Conservation (phyloP, 2,797 vertebrate genomes). For the Anolis apletophallus region DNA sequence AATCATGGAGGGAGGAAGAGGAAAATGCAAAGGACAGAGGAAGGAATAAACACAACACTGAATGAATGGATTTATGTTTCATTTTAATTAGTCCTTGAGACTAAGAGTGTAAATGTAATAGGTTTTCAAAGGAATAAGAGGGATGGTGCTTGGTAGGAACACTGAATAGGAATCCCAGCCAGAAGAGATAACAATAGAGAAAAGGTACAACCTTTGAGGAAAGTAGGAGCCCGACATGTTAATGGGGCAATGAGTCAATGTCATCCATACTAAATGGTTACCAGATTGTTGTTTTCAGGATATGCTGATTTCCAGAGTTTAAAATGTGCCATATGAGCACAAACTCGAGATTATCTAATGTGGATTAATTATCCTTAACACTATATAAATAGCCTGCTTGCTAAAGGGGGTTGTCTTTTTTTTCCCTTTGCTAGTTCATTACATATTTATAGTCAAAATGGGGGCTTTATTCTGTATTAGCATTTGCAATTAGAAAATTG, state of each 20-base stretch:
- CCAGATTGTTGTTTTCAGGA: not conserved
- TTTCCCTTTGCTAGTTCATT: not conserved
- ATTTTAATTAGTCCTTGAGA: too few relatives aligned
- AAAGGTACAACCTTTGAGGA: not conserved
- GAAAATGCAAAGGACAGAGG: too few relatives aligned
- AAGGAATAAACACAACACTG: too few relatives aligned
- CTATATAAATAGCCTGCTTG: too few relatives aligned
- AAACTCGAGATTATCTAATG: not conserved
- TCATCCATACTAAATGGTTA: not conserved
- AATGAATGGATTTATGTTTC: too few relatives aligned
- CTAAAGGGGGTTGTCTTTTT: not conserved
- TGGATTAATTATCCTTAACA: not conserved
- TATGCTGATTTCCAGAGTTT: not conserved
- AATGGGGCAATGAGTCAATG: not conserved
- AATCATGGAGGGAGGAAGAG: too few relatives aligned
- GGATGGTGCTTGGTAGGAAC: not conserved
- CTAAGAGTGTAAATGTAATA: too few relatives aligned
- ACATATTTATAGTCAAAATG: not conserved
- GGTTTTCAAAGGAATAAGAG: too few relatives aligned
- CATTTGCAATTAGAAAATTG: not conserved
- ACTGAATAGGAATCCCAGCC: not conserved
- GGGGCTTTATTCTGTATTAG: not conserved
- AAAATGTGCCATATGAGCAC: not conserved
- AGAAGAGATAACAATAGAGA: not conserved
- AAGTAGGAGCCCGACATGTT: not conserved